Evolutionary conservation across 2,797 vertebrate species (phyloP).

Genomic region (Pterois miles): DNA sequence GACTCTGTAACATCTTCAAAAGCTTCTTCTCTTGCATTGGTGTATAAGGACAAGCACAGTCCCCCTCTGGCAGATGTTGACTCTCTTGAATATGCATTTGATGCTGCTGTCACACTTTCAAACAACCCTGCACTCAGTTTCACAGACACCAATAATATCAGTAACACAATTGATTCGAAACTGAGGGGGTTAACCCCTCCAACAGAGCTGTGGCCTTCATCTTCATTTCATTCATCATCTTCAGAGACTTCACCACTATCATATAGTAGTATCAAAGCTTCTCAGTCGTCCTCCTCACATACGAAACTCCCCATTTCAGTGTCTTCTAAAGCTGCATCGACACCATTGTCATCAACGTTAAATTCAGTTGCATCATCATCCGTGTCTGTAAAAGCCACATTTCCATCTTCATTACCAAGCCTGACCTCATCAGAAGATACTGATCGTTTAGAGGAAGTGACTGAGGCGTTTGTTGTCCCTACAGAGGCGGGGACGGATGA

Average conservation of each 20-base stretch:
- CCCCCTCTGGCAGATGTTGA: slow-evolving; percentile 14
- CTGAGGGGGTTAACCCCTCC: background rate
- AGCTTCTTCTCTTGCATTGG: slow-evolving; percentile 3
- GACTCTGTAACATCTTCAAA: slow-evolving; percentile 35
- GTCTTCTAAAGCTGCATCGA: background rate
- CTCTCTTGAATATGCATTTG: slow-evolving; percentile 28
- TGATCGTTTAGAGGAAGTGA: slow-evolving; percentile 56
- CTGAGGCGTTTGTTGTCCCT: slow-evolving; percentile 85
- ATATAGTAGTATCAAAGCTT: background rate
- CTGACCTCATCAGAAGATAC: slow-evolving; percentile 22
- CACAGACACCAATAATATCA: background rate
- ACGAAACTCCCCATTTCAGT: background rate
- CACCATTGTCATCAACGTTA: background rate
- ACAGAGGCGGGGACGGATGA: slow-evolving; percentile 86
- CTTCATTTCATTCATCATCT: slow-evolving; percentile 9
- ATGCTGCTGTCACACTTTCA: slow-evolving; percentile 25
- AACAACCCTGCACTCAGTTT: slow-evolving; percentile 7
- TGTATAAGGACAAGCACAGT: slow-evolving; percentile 4
- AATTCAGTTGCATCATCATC: slow-evolving; percentile 15
- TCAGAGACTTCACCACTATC: background rate
- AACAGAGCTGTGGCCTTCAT: slow-evolving; percentile 1
- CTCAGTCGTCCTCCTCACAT: slow-evolving; percentile 15
- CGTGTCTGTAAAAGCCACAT: slow-evolving; percentile 42
- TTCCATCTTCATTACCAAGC: slow-evolving; percentile 18
- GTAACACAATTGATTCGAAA: slow-evolving; percentile 4